Evolutionary conservation across 2,113 vertebrate genomes (phyloP).

Genomic region (Dryoscopus gambensis): DNA sequence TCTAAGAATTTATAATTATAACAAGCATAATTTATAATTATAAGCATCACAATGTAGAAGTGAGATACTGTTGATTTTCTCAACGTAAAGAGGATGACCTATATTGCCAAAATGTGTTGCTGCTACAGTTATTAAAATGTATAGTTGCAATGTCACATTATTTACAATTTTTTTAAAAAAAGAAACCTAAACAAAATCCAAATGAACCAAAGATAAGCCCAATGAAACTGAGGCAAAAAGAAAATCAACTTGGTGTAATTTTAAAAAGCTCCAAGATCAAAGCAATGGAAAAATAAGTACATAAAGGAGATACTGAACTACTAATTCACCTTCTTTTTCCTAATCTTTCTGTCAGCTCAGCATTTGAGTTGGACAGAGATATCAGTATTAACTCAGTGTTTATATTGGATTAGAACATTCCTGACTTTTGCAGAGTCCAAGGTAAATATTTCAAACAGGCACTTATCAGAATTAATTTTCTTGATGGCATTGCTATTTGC

Average conservation of each 20-base stretch:
- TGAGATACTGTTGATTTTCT: not conserved
- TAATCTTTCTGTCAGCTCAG: constrained; percentile 17
- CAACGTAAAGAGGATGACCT: not conserved
- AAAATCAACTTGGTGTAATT: not conserved
- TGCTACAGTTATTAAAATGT: not conserved
- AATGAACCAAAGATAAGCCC: not conserved
- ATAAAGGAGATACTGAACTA: not conserved
- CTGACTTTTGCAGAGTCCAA: constrained; percentile 20
- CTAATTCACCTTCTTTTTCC: not conserved
- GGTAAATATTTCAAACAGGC: constrained; percentile 29
- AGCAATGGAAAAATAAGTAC: not conserved
- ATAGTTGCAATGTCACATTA: not conserved
- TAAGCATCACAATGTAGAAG: not conserved
- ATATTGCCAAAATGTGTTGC: not conserved
- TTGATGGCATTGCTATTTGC: not conserved
- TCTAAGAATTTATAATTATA: not conserved
- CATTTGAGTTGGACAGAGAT: not conserved
- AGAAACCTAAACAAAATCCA: not conserved
- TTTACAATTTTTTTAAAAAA: not conserved
- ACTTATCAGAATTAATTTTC: constrained; percentile 28
- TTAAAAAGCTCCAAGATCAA: not conserved
- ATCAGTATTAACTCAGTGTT: constrained; percentile 37
- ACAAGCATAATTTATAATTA: not conserved
- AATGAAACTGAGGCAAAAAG: not conserved
- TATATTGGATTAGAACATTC: constrained; percentile 55